Evolutionary conservation across 2,888 invertebrate species (phyloP), one percentile per base, ranked within the genome.

Genomic region (Dasysyrphus albostriatus): DNA sequence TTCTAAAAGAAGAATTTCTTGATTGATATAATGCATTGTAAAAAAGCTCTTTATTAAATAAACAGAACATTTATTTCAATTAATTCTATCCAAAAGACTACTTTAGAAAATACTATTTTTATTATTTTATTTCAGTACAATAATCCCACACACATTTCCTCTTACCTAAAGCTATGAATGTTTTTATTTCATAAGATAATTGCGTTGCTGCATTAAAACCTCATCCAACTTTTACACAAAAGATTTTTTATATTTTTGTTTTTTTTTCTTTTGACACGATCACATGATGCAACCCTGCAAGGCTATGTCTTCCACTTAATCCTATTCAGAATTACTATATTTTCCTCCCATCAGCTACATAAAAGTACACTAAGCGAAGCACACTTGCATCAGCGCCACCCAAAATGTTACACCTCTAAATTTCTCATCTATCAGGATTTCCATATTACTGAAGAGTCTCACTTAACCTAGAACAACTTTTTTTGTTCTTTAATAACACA

Each of bases 401-500:
- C 61, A 56, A 54, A 49, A n/a, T 56, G 47, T 49, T 54, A 69
- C 34, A 39, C 32, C 69, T 42, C 61, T 42, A 39, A 24, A 63
- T 54, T 37, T 34, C 42, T 54, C 70, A 65, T 82, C 76, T 63
- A 75, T 70, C 61, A 75, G 37, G 61, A 81, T 81, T 75, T 81
- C 69, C 81, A 72, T 77, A 82, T 67, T 59, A 67, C 77, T 72
- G 72, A 83, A 83, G 72, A 77, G 58, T 44, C 42, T 65, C 77
- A 83, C 82, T 83, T 83, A 83, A 83, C 82, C 77, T 44, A 77
- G 77, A 83, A 83, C 34, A 39, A 56, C 1, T 37, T 51, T 70
- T 78, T 78, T 63, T 51, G 34, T 61, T 63, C 10, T 42, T 75
- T 8, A 42, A 8, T 34, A 24, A 39, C 2, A 29, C 47, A 58